phyloP scores from a whole-genome alignment of 1,140 invertebrate genomes.

The Pollicipes pollicipes region DNA sequence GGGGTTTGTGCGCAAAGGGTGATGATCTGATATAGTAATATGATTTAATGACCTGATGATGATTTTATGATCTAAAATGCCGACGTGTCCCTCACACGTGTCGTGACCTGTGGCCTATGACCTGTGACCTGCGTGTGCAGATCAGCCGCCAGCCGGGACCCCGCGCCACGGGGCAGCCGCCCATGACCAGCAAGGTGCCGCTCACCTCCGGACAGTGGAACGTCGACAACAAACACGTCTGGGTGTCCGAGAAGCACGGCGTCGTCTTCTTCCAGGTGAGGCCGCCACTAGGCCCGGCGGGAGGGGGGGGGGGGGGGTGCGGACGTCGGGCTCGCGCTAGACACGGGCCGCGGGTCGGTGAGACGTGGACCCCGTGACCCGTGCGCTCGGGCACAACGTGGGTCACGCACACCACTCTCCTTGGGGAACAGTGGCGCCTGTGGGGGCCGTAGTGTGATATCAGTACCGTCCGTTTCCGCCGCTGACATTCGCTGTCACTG shows the following conservation, averaged over 20 bases:
- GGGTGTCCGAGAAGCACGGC: slow-evolving; percentile 49
- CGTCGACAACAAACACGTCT: slow-evolving; percentile 52
- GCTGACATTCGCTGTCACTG: no score
- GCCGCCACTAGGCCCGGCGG: no score
- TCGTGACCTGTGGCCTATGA: slow-evolving; percentile 29
- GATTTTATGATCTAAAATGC: background rate
- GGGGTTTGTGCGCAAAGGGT: no score
- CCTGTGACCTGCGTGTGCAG: slow-evolving; percentile 22
- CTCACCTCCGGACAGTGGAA: slow-evolving; percentile 68
- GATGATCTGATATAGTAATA: slow-evolving; percentile 16
- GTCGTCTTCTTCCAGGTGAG: slow-evolving; percentile 55
- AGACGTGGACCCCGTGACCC: no score
- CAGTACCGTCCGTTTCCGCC: no score
- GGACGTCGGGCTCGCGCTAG: no score
- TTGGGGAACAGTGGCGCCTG: no score
- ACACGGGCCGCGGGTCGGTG: no score
- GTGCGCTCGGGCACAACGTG: no score
- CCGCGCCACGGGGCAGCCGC: background rate
- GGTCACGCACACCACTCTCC: no score
- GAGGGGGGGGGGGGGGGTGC: no score
- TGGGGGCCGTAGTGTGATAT: no score
- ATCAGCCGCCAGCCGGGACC: background rate
- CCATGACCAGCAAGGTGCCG: slow-evolving; percentile 43
- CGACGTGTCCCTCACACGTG: slow-evolving; percentile 17
- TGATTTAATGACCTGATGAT: slow-evolving; percentile 24